phyloP scores from a whole-genome alignment of 2,888 invertebrate species.

The Anthrax anthrax region DNA sequence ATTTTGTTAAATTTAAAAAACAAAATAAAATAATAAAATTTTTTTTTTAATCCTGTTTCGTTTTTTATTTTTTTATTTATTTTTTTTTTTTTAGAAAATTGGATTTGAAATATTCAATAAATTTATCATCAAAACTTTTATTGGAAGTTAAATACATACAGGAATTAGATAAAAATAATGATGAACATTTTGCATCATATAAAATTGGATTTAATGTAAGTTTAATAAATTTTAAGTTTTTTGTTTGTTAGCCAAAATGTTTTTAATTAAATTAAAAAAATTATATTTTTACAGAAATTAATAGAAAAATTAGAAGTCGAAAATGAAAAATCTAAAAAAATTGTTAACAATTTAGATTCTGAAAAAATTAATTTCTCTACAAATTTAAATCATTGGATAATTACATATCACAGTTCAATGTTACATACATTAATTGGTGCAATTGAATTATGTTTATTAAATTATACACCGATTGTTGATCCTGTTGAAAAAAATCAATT shows the following conservation, averaged over 20 bases:
- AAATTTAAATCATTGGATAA: neutral
- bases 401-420: conserved; percentile 16
- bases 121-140: conserved; percentile 19
- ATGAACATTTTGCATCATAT: conserved; percentile 17
- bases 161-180: conserved; percentile 12
- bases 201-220: conserved; percentile 15
- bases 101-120: conserved; percentile 10
- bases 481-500: conserved; percentile 65
- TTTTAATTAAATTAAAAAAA: too few relatives aligned
- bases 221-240: neutral
- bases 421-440: conserved; percentile 33
- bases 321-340: neutral
- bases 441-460: conserved; percentile 42
- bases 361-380: conserved; percentile 3
- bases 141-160: conserved; percentile 23
- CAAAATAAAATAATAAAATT: conserved; percentile 9
- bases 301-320: conserved; percentile 9
- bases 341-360: too few relatives aligned
- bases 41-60: conserved; percentile 14
- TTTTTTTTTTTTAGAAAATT: neutral
- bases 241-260: too few relatives aligned
- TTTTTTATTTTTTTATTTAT: neutral
- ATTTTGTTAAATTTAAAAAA: conserved; percentile 28
- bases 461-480: conserved; percentile 59
- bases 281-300: conserved; percentile 15